Evolutionary conservation across 2,113 vertebrate species (phyloP), one percentile per base, ranked within the genome.

Genomic region (Takifugu flavidus): DNA sequence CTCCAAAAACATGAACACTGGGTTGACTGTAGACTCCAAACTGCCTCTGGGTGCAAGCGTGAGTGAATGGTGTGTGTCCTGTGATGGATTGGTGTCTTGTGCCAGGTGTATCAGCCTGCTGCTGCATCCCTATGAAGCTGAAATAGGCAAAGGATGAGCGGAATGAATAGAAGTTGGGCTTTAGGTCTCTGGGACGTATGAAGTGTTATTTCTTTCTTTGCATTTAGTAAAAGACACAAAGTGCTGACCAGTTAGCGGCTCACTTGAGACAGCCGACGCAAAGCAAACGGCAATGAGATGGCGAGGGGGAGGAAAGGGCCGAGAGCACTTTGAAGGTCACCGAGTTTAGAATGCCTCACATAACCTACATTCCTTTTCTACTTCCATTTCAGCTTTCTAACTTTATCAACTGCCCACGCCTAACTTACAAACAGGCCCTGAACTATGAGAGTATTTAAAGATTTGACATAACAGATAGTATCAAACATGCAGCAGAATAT

Each of bases 301-400:
- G 51, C 25, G 26, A 74, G 43, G 53, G 55, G 52, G 52, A 59
- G 75, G 57, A 70, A 53, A 53, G 64, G 54, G 47, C 34, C 27
- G 6, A 42, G 28, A 74, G 59, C 2, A 45, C 62, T 74, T 59
- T 74, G 78, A 85, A 85, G 82, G 78, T 70, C 80, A 65, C n/a
- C 20, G 77, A 80, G 78, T 81, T 76, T 62, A 68, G 70, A 76
- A 74, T 84, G 54, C 67, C 56, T 84, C 45, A 4, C 73, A 82
- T 83, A 72, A 74, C 79, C 59, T 49, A 5, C 80, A 80, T 83
- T 84, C 71, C 73, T 60, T 39, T 13, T 67, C 65, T 47, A 62
- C 72, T 73, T 82, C 75, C 55, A 74, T 71, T 78, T 82, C 62
- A 68, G 62, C 62, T 72, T 75, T 53, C 43, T 55, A 64, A 75